Percentiles rank a stretch among this genome's conserved stretches.
These are phyloP conservation scores for Lamprologus lemairii DNA, from an alignment of 2,113 vertebrate genomes.

Conservation along the genomic window DNA sequence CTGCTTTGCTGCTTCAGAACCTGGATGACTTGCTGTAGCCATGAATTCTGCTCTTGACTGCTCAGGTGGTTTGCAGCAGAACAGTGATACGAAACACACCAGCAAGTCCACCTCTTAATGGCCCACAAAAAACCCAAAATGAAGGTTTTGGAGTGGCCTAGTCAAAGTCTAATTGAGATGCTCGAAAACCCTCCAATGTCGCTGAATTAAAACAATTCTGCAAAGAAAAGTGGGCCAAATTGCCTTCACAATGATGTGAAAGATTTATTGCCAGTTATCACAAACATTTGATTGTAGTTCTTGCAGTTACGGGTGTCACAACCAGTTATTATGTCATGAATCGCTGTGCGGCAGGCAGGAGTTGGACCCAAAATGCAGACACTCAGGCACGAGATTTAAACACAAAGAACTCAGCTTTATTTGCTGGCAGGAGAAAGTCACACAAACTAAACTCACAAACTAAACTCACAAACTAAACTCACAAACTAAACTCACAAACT, in stretches of 20 bases:
- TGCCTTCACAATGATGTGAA: not conserved
- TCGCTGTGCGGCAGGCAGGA: no score
- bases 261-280: not conserved
- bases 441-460: no score
- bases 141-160: not conserved
- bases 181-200: not conserved
- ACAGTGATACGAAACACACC: not conserved
- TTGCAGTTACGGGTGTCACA: not conserved
- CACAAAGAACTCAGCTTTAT: no score
- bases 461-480: no score
- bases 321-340: not conserved
- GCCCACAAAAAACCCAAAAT: not conserved
- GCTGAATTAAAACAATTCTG: not conserved
- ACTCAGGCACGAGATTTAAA: no score
- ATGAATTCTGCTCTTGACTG: not conserved
- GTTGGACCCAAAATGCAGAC: no score
- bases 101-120: not conserved
- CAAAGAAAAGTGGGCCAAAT: not conserved
- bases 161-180: not conserved
- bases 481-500: no score
- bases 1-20: not conserved
- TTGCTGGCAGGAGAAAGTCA: no score
- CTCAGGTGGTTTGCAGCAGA: not conserved
- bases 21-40: not conserved
- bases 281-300: not conserved